A percentile compares a stretch with the other conserved stretches of the same genome.
phyloP scores from a whole-genome alignment of 1,140 invertebrate genomes.

The Scaptomyza pallida region DNA sequence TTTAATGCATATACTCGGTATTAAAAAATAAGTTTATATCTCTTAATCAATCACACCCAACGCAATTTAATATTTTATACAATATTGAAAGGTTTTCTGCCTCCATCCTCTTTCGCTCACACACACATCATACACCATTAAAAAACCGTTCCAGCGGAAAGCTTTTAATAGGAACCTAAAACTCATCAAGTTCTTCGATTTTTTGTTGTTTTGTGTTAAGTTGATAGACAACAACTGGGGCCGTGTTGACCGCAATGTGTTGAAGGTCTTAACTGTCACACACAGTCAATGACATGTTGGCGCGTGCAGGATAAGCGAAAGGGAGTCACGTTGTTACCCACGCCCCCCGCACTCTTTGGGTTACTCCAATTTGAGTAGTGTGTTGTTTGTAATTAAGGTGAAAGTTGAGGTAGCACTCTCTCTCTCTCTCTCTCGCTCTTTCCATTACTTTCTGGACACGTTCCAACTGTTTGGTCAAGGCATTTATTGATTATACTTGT shows the following conservation, averaged over 20 bases:
- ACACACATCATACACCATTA: too few species aligned
- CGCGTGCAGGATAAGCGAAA: conserved; percentile 9
- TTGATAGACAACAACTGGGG: not conserved
- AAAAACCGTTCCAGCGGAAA: too few species aligned
- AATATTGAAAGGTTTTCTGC: too few species aligned
- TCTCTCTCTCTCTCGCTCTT: too few species aligned
- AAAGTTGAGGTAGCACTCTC: conserved; percentile 19
- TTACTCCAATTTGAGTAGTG: not conserved
- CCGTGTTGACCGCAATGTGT: not conserved
- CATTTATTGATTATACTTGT: conserved; percentile 29
- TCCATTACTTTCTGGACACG: too few species aligned
- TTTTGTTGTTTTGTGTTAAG: too few species aligned
- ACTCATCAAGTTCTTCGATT: conserved; percentile 10
- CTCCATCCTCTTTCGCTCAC: too few species aligned
- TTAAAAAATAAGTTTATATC: too few species aligned
- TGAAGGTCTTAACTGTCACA: not conserved
- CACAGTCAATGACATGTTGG: conserved; percentile 12
- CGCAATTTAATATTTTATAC: too few species aligned
- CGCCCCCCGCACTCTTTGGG: not conserved
- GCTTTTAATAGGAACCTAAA: too few species aligned
- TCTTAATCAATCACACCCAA: too few species aligned
- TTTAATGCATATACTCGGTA: too few species aligned
- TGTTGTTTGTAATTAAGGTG: conserved; percentile 51
- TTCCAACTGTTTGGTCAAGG: not conserved
- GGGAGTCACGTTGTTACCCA: not conserved